A percentile compares a stretch with the other conserved stretches of the same genome.
phyloP scores from a whole-genome alignment of 2,113 vertebrate species.

The Sprattus sprattus region DNA sequence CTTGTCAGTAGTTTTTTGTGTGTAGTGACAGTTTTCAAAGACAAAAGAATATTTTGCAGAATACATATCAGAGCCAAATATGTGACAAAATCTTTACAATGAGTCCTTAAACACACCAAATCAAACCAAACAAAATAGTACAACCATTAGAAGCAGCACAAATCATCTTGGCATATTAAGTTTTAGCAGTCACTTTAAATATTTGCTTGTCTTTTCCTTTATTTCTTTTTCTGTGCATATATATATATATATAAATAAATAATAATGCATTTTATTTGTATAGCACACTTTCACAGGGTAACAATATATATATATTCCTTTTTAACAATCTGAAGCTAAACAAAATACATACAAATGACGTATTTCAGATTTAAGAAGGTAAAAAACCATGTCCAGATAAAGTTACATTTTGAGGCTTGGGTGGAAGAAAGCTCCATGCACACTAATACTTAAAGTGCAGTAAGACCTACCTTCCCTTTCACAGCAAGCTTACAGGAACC shows the following conservation, averaged over 20 bases:
- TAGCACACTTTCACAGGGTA: too few species aligned
- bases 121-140: not conserved
- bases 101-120: not conserved
- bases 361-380: not conserved
- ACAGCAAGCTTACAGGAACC: conserved; percentile 19
- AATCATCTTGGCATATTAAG: not conserved
- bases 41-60: not conserved
- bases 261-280: too few species aligned
- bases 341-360: not conserved
- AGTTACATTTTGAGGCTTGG: conserved; percentile 6
- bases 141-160: not conserved
- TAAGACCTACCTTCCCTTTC: conserved; percentile 35
- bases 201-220: not conserved
- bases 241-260: too few species aligned
- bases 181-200: not conserved
- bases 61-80: not conserved
- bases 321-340: too few species aligned
- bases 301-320: too few species aligned
- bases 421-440: not conserved
- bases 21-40: not conserved
- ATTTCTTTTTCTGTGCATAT: too few species aligned
- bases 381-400: not conserved
- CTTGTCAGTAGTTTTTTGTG: not conserved
- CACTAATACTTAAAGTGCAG: conserved; percentile 29
- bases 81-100: not conserved